phyloP scores from a whole-genome alignment of 1,140 invertebrate species.

The Coboldia fuscipes region DNA sequence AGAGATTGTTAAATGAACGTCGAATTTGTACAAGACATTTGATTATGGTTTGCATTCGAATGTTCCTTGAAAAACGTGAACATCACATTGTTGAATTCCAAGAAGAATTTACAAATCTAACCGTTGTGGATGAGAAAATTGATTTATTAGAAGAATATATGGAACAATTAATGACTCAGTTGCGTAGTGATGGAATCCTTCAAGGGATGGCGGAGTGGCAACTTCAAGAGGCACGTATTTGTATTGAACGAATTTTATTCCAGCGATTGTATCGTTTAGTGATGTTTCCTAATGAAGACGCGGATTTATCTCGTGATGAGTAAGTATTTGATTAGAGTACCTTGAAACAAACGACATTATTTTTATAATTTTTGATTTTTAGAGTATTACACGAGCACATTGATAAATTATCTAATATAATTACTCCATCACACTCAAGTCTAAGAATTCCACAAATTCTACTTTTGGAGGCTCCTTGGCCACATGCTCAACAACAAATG shows the following conservation, averaged over 20 bases:
- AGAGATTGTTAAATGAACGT: conserved; percentile 44
- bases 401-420: conserved; percentile 50
- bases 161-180: conserved; percentile 16
- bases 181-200: conserved; percentile 16
- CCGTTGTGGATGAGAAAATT: conserved; percentile 62
- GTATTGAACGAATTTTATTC: conserved; percentile 66
- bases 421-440: conserved; percentile 68
- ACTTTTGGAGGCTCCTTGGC: conserved; percentile 86
- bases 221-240: conserved; percentile 41
- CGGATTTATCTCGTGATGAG: conserved; percentile 79
- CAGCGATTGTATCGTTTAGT: conserved; percentile 79
- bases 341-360: not conserved
- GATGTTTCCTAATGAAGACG: conserved; percentile 92
- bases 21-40: conserved; percentile 56
- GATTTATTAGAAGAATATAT: conserved; percentile 46
- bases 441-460: conserved; percentile 61
- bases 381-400: conserved; percentile 78
- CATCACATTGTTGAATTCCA: conserved; percentile 41
- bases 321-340: conserved; percentile 32
- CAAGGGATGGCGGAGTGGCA: conserved; percentile 39
- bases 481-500: conserved; percentile 89
- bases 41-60: conserved; percentile 51
- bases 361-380: conserved; percentile 10
- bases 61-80: conserved; percentile 58
- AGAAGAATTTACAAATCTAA: conserved; percentile 50